Conservation (phyloP, 2,113 vertebrate genomes). For the Cephalopholis sonnerati region DNA sequence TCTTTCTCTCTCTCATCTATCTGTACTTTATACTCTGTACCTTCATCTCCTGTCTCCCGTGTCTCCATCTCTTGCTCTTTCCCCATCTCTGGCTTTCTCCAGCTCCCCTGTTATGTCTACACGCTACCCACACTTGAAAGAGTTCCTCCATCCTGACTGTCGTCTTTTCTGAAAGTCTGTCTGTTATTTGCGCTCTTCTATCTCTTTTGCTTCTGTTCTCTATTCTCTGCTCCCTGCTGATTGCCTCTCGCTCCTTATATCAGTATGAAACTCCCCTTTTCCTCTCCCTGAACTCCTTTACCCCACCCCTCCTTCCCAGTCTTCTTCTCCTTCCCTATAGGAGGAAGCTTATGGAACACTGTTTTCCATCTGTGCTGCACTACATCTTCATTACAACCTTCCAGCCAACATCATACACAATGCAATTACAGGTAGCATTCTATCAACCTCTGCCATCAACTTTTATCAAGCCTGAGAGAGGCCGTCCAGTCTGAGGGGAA, state of each 20-base stretch:
- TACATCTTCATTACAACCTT: slow-evolving; percentile 56
- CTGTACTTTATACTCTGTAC: slow-evolving; percentile 45
- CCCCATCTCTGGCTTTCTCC: slow-evolving; percentile 47
- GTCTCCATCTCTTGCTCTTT: slow-evolving; percentile 56
- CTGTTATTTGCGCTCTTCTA: slow-evolving; percentile 54
- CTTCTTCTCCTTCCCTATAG: slow-evolving; percentile 7
- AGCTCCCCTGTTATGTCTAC: slow-evolving; percentile 52
- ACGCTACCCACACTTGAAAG: slow-evolving; percentile 65
- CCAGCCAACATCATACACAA: slow-evolving; percentile 53
- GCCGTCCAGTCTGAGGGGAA: slow-evolving; percentile 51
- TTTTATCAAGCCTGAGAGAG: slow-evolving; percentile 52
- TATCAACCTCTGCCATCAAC: slow-evolving; percentile 65
- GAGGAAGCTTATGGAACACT: slow-evolving; percentile 19
- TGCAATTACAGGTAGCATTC: slow-evolving; percentile 73
- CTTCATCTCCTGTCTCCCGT: slow-evolving; percentile 63
- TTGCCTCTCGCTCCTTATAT: slow-evolving; percentile 31
- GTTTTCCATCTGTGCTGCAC: slow-evolving; percentile 32
- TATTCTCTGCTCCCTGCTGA: slow-evolving; percentile 59
- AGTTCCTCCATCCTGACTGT: slow-evolving; percentile 49
- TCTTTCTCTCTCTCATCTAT: slow-evolving; percentile 54
- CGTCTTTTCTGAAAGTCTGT: slow-evolving; percentile 48
- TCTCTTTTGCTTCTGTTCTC: slow-evolving; percentile 39
- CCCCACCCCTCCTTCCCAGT: slow-evolving; percentile 1
- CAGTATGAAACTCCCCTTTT: slow-evolving; percentile 45
- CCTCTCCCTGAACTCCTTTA: slow-evolving; percentile 41